phyloP scores from a whole-genome alignment of 2,797 vertebrate genomes.

The Aulostomus chinensis region DNA sequence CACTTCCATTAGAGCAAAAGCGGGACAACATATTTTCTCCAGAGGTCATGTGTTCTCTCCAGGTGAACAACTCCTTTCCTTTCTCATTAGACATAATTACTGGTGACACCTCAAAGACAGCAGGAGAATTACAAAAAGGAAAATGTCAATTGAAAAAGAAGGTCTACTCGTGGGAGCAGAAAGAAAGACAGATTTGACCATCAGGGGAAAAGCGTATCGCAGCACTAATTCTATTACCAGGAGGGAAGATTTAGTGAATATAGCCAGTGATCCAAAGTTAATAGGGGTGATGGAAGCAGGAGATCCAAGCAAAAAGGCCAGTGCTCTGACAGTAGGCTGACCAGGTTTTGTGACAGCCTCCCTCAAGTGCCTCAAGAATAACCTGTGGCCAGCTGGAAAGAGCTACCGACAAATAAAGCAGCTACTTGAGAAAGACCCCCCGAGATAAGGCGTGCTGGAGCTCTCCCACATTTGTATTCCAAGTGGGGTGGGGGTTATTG shows the following conservation, averaged over 20 bases:
- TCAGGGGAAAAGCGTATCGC: slow-evolving; percentile 25
- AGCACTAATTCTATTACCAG: slow-evolving; percentile 71
- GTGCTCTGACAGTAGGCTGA: slow-evolving; percentile 22
- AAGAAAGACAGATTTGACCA: slow-evolving; percentile 37
- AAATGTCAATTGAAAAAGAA: slow-evolving; percentile 35
- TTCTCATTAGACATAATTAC: slow-evolving; percentile 69
- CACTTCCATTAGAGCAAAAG: slow-evolving; percentile 41
- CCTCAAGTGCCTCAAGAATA: slow-evolving; percentile 54
- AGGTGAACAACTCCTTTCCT: slow-evolving; percentile 60
- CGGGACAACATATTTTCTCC: slow-evolving; percentile 33
- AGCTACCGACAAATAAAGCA: slow-evolving; percentile 49
- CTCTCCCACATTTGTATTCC: slow-evolving; percentile 63
- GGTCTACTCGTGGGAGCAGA: too few species aligned
- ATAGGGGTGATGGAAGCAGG: slow-evolving; percentile 74
- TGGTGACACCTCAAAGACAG: slow-evolving; percentile 59
- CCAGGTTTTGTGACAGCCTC: slow-evolving; percentile 43
- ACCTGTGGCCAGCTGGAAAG: slow-evolving; percentile 45
- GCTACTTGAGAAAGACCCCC: slow-evolving; percentile 59
- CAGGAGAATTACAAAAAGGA: slow-evolving; percentile 37
- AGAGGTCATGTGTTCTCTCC: slow-evolving; percentile 54
- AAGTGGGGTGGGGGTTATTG: slow-evolving; percentile 43
- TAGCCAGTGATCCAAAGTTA: slow-evolving; percentile 81
- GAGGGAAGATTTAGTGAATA: slow-evolving; percentile 65
- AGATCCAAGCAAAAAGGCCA: slow-evolving; percentile 55
- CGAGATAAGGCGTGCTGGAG: slow-evolving; percentile 45